Evolutionary conservation across 2,113 vertebrate species (phyloP).

Genomic region (Excalfactoria chinensis): DNA sequence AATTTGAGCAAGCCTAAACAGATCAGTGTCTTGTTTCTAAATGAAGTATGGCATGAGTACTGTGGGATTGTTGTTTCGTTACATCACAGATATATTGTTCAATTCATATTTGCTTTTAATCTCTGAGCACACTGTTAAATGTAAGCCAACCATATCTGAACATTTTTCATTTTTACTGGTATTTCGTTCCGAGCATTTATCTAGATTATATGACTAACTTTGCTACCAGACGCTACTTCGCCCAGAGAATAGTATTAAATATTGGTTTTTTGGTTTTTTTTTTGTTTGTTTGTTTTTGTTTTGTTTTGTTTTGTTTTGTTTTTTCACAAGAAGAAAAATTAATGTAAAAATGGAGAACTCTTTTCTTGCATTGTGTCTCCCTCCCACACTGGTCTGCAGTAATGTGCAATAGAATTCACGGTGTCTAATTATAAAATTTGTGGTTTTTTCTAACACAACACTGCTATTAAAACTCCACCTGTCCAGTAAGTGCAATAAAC

Average conservation of each 20-base stretch:
- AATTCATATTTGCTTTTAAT: neutral
- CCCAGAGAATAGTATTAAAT: neutral
- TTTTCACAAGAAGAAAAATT: neutral
- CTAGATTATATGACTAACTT: neutral
- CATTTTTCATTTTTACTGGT: neutral
- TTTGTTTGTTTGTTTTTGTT: neutral
- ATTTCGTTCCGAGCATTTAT: neutral
- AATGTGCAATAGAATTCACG: neutral
- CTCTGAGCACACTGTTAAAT: neutral
- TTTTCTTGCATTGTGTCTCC: neutral
- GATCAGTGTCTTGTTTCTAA: neutral
- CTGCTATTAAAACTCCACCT: neutral
- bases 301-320: too few relatives aligned
- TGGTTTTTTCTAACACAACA: neutral
- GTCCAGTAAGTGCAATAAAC: neutral
- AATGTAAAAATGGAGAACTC: neutral
- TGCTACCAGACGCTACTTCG: neutral
- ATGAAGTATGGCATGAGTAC: neutral
- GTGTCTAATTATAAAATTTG: neutral
- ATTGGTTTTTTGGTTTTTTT: neutral
- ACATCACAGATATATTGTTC: neutral
- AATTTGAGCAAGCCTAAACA: constrained; percentile 15
- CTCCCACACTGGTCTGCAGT: neutral
- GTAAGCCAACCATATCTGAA: neutral
- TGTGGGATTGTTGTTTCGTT: neutral